Evolutionary conservation across 2,113 vertebrate genomes (phyloP).

Genomic region (Petromus typicus): DNA sequence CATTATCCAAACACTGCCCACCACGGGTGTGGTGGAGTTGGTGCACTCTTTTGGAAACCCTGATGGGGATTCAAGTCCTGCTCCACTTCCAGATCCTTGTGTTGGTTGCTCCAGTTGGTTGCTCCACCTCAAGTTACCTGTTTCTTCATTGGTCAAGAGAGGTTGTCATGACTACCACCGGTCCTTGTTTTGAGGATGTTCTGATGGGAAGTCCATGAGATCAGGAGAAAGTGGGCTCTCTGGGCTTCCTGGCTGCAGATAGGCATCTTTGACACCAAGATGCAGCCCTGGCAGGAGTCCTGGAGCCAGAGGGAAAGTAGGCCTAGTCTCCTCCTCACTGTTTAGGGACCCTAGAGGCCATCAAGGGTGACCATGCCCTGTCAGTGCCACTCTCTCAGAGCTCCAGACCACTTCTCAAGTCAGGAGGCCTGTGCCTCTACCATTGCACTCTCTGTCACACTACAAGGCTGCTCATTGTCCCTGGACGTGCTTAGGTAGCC

Average conservation of each 20-base stretch:
- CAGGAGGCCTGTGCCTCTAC: too few species aligned
- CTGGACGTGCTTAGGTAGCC: too few species aligned
- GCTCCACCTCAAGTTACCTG: background rate
- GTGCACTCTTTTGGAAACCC: background rate
- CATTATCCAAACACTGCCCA: background rate
- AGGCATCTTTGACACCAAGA: background rate
- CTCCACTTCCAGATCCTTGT: background rate
- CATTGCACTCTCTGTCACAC: background rate
- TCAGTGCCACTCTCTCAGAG: background rate
- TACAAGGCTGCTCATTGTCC: background rate
- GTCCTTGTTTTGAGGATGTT: background rate
- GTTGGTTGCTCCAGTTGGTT: background rate
- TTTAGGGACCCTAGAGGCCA: background rate
- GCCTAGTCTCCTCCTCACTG: background rate
- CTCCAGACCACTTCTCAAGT: background rate
- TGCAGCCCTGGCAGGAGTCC: background rate
- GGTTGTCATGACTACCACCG: background rate
- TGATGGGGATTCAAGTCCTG: background rate
- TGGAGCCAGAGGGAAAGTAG: background rate
- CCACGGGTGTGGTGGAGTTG: background rate
- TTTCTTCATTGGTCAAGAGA: background rate
- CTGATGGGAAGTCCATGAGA: background rate
- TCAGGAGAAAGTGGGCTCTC: background rate
- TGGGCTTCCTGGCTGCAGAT: background rate
- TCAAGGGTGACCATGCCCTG: accelerated